phyloP scores from a whole-genome alignment of 2,113 vertebrate genomes.

The Anhinga rufa region DNA sequence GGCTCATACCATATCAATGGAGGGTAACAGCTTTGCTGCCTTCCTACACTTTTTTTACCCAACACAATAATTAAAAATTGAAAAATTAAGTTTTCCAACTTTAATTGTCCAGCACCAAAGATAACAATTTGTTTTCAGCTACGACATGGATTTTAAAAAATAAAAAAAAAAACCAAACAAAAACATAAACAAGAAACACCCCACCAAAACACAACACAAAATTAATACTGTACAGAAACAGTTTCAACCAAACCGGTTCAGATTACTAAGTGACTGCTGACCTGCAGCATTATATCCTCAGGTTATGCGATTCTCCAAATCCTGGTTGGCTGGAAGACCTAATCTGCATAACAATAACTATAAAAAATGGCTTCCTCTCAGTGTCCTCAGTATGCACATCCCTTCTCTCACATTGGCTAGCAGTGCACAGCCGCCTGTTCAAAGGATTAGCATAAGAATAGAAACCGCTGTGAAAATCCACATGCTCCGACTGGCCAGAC shows the following conservation, averaged over 20 bases:
- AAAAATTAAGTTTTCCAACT: background rate
- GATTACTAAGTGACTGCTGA: background rate
- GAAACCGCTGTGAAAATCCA: conserved; percentile 2
- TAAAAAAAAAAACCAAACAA: background rate
- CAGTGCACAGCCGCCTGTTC: background rate
- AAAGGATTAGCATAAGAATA: conserved; percentile 48
- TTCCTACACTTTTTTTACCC: background rate
- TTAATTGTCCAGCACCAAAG: background rate
- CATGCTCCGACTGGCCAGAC: background rate
- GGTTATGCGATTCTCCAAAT: background rate
- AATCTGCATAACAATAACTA: background rate
- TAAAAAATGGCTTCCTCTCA: background rate
- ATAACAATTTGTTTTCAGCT: background rate
- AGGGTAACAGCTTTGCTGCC: background rate
- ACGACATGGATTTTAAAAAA: background rate
- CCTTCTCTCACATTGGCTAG: background rate
- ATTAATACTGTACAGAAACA: background rate
- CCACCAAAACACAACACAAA: background rate
- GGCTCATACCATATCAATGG: background rate
- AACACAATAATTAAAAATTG: background rate
- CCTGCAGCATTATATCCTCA: background rate
- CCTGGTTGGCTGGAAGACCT: background rate
- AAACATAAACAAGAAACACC: no score
- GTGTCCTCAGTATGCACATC: background rate
- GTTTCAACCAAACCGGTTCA: background rate